Base-by-base conservation (phyloP, 2,113 vertebrate genomes). In the Salvelinus sp. region DNA sequence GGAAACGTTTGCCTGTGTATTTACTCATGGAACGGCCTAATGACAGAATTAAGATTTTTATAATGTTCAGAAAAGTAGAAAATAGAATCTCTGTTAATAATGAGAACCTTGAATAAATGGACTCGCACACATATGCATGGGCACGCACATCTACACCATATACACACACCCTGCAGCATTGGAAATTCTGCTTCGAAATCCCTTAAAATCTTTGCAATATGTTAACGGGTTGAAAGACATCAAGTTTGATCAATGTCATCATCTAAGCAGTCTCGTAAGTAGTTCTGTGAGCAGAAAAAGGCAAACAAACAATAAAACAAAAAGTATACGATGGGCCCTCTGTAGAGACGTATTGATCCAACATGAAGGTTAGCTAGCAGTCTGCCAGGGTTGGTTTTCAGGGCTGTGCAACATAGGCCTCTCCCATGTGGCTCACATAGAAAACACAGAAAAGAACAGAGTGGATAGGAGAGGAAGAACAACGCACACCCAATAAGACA, bases 191-290 rank as follows among this genome's bases (percentile, higher is more conserved):
- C 14, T 16, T 47, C 69, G 54, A 67, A 68, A 57, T 82, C 72
- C 38, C 38, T 20, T 27, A 28, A 77, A 84, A 74, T 9, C 47
- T 72, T 33, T 84, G 70, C n/a, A 66, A 73, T 79, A 82, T 77
- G 76, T 78, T 60, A 50, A 60, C 73, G 54, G 73, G 80, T 85
- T 87, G 85, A 88, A 82, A 82, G 78, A 54, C 72, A 82, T 82
- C 74, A 69, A 50, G 72, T 72, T 78, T 87, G 79, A 89, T 91
- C 86, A 88, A 81, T 91, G 91, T 89, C 86, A 91, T 87, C 89
- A 88, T 88, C 84, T 79, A 73, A 82, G 81, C 76, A 71, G 38
- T 44, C 2, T 44, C 78, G 84, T 89, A 89, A 89, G 88, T 71
- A 84, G 80, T 82, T 76, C 70, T 50, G 82, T 80, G 70, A 88